These are phyloP conservation scores for Catharus fuscescens DNA, from an alignment of 2,113 vertebrate species.

Conservation along the genomic window DNA sequence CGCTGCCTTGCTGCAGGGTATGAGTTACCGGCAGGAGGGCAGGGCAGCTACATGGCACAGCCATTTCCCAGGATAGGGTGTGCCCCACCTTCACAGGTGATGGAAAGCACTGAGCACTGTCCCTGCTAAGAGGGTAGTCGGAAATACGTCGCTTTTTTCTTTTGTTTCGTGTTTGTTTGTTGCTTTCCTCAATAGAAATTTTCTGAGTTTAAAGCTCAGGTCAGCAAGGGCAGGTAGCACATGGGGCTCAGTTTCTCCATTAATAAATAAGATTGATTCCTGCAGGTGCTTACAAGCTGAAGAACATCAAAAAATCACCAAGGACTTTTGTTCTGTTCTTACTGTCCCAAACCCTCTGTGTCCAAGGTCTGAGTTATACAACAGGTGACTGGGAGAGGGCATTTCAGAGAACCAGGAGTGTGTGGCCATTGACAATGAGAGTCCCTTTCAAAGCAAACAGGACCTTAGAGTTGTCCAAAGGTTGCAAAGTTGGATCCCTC, in stretches of 20 bases:
- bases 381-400: not conserved
- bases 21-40: not conserved
- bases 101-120: not conserved
- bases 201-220: not conserved
- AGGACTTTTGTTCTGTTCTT: not conserved
- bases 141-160: not conserved
- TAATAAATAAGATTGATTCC: not conserved
- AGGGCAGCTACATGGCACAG: rapidly evolving
- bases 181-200: not conserved
- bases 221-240: not conserved
- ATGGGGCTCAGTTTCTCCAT: not conserved
- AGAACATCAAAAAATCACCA: not conserved
- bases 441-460: not conserved
- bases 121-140: not conserved
- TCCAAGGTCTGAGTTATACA: not conserved
- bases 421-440: not conserved
- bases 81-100: not conserved
- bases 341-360: not conserved
- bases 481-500: not conserved
- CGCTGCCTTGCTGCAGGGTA: not conserved
- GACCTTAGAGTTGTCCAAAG: not conserved
- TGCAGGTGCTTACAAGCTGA: not conserved
- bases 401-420: not conserved
- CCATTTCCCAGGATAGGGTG: not conserved
- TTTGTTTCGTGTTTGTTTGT: not conserved